Base-by-base conservation (phyloP, 2,113 vertebrate species). In the Nettapus auritus region DNA sequence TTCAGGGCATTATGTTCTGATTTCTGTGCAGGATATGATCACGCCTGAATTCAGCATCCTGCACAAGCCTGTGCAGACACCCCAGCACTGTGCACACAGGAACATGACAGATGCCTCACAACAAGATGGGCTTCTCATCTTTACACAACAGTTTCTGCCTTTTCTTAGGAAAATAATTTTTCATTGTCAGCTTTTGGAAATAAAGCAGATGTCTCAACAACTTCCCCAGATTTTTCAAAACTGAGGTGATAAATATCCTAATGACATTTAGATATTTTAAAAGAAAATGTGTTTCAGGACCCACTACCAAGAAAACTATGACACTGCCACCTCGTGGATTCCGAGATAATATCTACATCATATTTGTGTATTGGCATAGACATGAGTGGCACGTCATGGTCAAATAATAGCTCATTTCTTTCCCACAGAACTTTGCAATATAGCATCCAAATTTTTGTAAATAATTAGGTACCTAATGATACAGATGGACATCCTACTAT, bases 261-360 rank as follows among this genome's bases (percentile, higher is more conserved):
- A 59, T 88, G 73, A 86, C 56, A 76, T 66, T 86, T 88, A 75
- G 83, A 28, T 48, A 57, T 96, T 97, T 86, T 62, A 62, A 82
- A 91, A 64, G 29, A 79, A 86, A 77, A 86, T 7, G 80, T 77
- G n/a, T 96, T 97, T 97, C 88, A 87, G 93, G 68, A 60, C 50
- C 42, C 17, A 68, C 59, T 91, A 82, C 75, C 84, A 91, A 95
- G 96, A 76, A 95, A 95, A 94, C 94, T 95, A 75, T 93, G 94
- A 96, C 90, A 96, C 96, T 97, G 96, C 97, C 97, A 96, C 97
- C 97, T 97, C 94, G 97, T 97, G 97, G 94, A 93, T 96, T 96
- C 74, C 78, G 46, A 96, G 92, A 96, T 93, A 94, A 97, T 87
- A 96, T 93, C 91, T 95, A 64, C 60, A 71, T 88, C n/a, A 15